These are phyloP conservation scores for Spisula solida DNA, from an alignment of 2,888 invertebrate genomes.

Conservation along the genomic window DNA sequence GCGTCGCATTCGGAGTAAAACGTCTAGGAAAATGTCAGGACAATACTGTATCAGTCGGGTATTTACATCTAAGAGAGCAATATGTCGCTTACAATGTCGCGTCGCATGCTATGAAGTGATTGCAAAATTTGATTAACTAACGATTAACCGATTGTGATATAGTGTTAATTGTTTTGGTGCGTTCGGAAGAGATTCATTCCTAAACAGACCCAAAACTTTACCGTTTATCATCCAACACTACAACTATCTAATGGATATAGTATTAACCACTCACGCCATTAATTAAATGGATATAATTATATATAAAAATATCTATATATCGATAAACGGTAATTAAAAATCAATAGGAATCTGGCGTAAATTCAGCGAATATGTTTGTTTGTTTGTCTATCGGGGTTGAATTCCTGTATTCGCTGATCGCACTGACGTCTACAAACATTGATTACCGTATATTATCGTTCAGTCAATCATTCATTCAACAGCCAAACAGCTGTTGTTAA, in stretches of 20 bases:
- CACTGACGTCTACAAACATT: background rate
- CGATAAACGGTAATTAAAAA: background rate
- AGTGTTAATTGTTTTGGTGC: background rate
- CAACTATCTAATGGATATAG: background rate
- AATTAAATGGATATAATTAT: background rate
- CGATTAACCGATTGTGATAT: background rate
- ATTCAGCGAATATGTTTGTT: constrained; percentile 1
- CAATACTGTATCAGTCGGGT: background rate
- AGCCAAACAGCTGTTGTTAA: background rate
- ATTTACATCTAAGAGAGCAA: background rate
- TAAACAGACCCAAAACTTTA: background rate
- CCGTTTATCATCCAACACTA: background rate
- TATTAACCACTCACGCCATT: background rate
- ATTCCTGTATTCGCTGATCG: background rate
- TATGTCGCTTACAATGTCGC: background rate
- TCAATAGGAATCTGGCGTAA: background rate
- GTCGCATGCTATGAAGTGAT: background rate
- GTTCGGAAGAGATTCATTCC: background rate
- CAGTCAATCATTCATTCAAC: background rate
- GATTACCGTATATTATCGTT: background rate
- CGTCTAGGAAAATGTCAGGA: background rate
- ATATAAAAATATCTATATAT: background rate
- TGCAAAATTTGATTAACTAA: constrained; percentile 4
- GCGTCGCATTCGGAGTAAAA: constrained; percentile 8
- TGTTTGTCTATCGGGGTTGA: background rate